Base-by-base conservation (phyloP, 2,113 vertebrate species). In the Helogale parvula region DNA sequence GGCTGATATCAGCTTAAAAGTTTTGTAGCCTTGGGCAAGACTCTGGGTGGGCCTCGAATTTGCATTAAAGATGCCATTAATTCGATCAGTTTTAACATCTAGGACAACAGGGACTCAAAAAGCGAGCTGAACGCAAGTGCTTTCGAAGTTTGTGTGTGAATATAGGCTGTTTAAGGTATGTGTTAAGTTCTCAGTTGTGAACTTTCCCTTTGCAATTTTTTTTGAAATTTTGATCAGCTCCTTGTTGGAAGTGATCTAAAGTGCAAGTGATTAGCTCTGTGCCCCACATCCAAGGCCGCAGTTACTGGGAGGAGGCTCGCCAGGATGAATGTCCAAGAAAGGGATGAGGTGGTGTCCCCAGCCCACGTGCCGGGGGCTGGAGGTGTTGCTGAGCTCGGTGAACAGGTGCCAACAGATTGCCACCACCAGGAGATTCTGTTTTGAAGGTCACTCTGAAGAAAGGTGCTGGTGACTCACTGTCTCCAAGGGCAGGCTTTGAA, bases 391-490 rank as follows among this genome's bases (percentile, higher is more conserved):
- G 89, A 85, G 27, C 71, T 90, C 69, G 7, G 2, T 3, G 29
- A 69, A 3, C 27, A 29, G 0, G 0, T 4, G 35, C 31, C 16
- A 35, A 8, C 3, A 14, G 47, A 21, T 38, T 4, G 27, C 19
- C 65, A 8, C 57, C 12, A 8, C 11, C 0, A 0, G 38, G 10
- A 33, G 71, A 27, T 54, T 86, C 14, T 31, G 47, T 33, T 84
- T 45, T 15, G 19, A 27, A 57, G 77, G 29, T 17, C 12, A 4
- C 50, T n/a, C 11, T 1, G 27, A 57, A 50, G 50, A n/a, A 50
- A 86, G 93, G 60, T 13, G 41, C 77, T n/a, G 7, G 33, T 0
- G 14, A 47, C 13, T 17, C 1, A 1, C 31, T 23, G 50, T 71
- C 90, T 81, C 33, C 38, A 2, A 74, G 25, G 47, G 8, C 31